Conservation (phyloP, 2,888 invertebrate genomes). For the Microplitis deprimator region DNA sequence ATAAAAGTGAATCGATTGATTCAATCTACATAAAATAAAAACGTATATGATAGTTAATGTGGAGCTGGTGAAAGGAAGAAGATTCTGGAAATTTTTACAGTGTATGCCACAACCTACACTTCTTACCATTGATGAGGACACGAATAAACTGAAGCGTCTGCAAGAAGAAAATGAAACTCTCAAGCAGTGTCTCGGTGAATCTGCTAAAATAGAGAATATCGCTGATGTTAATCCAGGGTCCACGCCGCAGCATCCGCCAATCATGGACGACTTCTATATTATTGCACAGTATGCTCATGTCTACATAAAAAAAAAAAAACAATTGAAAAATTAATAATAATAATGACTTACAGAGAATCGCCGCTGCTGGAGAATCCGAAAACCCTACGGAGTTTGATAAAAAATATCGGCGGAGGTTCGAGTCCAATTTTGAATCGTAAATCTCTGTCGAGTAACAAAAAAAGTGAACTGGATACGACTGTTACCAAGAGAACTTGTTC, state of each 20-base stretch:
- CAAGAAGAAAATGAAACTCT: constrained; percentile 88
- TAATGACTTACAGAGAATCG: constrained; percentile 70
- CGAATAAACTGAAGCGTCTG: constrained; percentile 82
- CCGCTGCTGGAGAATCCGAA: constrained; percentile 75
- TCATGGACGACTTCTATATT: constrained; percentile 93
- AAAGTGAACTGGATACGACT: constrained; percentile 58
- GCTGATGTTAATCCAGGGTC: constrained; percentile 78
- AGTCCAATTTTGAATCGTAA: constrained; percentile 87
- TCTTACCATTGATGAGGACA: constrained; percentile 89
- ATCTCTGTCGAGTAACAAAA: constrained; percentile 59
- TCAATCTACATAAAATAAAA: constrained; percentile 29
- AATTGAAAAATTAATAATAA: background rate
- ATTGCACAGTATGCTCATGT: constrained; percentile 81
- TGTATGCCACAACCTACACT: constrained; percentile 91
- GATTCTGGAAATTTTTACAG: constrained; percentile 70
- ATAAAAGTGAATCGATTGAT: background rate
- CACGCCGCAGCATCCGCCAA: constrained; percentile 82
- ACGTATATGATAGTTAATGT: constrained; percentile 15
- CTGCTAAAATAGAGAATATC: constrained; percentile 74
- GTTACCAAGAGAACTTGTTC: constrained; percentile 65
- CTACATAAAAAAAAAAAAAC: background rate
- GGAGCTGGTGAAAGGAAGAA: constrained; percentile 11
- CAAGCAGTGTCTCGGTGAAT: constrained; percentile 74
- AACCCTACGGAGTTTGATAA: constrained; percentile 83
- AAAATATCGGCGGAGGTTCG: constrained; percentile 84